These are phyloP conservation scores for Sternarchorhynchus goeldii DNA, from an alignment of 2,797 vertebrate genomes.

Conservation along the genomic window DNA sequence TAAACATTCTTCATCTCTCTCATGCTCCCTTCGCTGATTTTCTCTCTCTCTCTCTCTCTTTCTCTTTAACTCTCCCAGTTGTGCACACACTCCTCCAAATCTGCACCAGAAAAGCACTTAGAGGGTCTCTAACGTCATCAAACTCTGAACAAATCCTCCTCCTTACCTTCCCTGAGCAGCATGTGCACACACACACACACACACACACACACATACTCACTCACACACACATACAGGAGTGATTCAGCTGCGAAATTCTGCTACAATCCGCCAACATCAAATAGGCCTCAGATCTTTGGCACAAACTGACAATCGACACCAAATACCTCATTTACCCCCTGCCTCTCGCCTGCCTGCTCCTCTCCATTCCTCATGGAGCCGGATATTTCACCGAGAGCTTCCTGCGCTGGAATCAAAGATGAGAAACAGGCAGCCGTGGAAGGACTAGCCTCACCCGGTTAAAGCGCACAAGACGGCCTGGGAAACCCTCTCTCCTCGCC, in stretches of 20 bases:
- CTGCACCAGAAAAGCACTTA: conserved; percentile 35
- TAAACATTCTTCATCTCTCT: conserved; percentile 51
- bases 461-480: conserved; percentile 60
- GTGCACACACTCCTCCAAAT: not conserved
- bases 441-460: conserved; percentile 59
- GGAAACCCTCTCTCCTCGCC: conserved; percentile 50
- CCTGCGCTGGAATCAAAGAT: conserved; percentile 62
- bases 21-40: conserved; percentile 48
- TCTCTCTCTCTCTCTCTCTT: conserved; percentile 4
- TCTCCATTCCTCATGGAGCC: conserved; percentile 19
- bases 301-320: conserved; percentile 66
- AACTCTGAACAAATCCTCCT: conserved; percentile 38
- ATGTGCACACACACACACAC: conserved; percentile 4
- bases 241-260: conserved; percentile 9
- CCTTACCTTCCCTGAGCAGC: conserved; percentile 13
- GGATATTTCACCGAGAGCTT: conserved; percentile 56
- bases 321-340: conserved; percentile 56
- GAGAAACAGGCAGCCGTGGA: conserved; percentile 56
- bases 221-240: not conserved
- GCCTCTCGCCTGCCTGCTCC: conserved; percentile 23
- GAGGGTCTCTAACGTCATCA: conserved; percentile 42
- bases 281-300: conserved; percentile 60
- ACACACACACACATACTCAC: conserved; percentile 7
- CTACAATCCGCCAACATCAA: conserved; percentile 53
- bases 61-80: not conserved